Conservation (phyloP, 2,888 invertebrate genomes). For the Tachina fera region DNA sequence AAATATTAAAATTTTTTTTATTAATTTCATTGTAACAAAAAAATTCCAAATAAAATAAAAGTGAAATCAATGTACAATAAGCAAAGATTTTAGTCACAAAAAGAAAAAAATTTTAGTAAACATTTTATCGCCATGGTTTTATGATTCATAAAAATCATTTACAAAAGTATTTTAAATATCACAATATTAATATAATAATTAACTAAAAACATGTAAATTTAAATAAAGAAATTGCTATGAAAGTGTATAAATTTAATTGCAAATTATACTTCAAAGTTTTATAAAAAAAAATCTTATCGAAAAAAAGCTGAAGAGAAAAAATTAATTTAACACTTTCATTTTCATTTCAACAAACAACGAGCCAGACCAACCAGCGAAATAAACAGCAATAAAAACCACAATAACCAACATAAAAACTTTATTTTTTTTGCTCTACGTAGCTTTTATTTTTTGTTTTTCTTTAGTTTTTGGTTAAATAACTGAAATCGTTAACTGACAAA, state of each 20-base stretch:
- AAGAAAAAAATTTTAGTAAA: not conserved
- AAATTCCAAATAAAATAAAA: constrained; percentile 26
- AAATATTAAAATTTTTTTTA: not conserved
- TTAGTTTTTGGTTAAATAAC: constrained; percentile 57
- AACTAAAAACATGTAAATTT: not conserved
- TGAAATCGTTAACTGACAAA: constrained; percentile 36
- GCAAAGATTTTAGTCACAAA: constrained; percentile 12
- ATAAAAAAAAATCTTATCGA: constrained; percentile 25
- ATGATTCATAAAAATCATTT: not conserved
- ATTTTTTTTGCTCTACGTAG: constrained; percentile 19
- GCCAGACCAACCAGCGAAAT: constrained; percentile 27
- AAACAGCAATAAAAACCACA: constrained; percentile 26
- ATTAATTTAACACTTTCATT: constrained; percentile 67
- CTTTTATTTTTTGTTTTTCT: constrained; percentile 25
- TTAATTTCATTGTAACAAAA: not conserved
- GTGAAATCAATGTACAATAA: constrained; percentile 28
- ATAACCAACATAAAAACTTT: constrained; percentile 32
- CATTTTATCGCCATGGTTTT: not conserved
- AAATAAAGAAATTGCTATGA: constrained; percentile 45
- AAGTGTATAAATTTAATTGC: constrained; percentile 49
- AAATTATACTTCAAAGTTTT: constrained; percentile 36
- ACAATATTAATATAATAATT: constrained; percentile 1
- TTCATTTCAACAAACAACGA: constrained; percentile 52
- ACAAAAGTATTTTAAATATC: not conserved
- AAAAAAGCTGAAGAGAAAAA: constrained; percentile 22